Evolutionary conservation across 1,140 invertebrate genomes (phyloP), one percentile per base, ranked within the genome.

Genomic region (Drosophila nebulosa): DNA sequence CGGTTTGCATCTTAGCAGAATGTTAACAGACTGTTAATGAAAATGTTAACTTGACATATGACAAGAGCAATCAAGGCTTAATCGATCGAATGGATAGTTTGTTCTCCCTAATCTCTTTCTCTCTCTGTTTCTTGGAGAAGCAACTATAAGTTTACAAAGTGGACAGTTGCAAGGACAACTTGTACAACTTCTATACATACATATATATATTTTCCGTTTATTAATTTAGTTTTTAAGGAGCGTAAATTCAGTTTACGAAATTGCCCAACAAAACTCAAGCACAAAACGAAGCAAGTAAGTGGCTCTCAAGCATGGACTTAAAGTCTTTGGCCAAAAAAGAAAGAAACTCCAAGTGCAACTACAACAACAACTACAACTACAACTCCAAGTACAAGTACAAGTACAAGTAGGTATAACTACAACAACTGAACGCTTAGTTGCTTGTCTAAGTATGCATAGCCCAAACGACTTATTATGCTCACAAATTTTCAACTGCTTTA

Each of bases 401-500:
- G 26, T 26, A 52, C 50, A 50, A 32, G 30, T 39, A 46, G 39
- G 39, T 46, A 46, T 46, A 58, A 36, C 27, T 21, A 39, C 56
- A 58, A 58, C 32, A 58, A 58, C 14, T 58, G 30, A 32, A 35
- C 35, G 56, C 56, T 58, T 58, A 39, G 30, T 58, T 58, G 56
- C n/a, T 21, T 58, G 24, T 39, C 56, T 36, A 58, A 58, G 56
- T 58, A 39, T 58, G 56, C 56, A 58, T 58, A 58, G 16, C 27
- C 56, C 27, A 30, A 18, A 62, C 30, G 52, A 56, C 52, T 74
- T 74, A 74, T 62, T 57, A 58, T 52, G 55, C 70, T 39, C 26
- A 42, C 57, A 16, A 58, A 68, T 63, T 74, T 63, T 52, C 58
- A 73, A 75, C 58, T 50, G 39, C 42, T 68, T 68, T 58, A 39